Conservation (phyloP, 2,797 vertebrate genomes). For the Benthosema pterotum region DNA sequence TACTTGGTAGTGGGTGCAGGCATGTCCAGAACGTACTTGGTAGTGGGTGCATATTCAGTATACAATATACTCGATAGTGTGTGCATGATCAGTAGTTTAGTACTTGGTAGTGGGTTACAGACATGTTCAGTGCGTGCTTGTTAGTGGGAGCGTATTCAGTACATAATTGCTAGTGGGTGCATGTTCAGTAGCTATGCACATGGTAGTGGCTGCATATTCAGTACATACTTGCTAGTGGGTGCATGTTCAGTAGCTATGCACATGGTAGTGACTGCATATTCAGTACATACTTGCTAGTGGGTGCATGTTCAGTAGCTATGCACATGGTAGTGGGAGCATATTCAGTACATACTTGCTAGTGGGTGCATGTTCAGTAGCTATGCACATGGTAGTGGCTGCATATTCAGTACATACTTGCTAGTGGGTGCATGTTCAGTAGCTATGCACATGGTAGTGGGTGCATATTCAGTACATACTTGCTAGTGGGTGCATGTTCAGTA, state of each 20-base stretch:
- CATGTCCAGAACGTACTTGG: background rate
- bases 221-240: background rate
- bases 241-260: constrained; percentile 64
- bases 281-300: too few species aligned
- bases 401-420: background rate
- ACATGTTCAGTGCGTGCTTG: background rate
- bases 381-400: background rate
- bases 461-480: background rate
- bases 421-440: background rate
- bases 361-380: background rate
- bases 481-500: constrained; percentile 1
- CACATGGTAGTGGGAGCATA: too few species aligned
- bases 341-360: too few species aligned
- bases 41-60: constrained; percentile 23
- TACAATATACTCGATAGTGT: constrained; percentile 37
- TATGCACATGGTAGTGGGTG: background rate
- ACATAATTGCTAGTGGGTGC: background rate
- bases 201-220: too few species aligned
- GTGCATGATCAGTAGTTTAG: too few species aligned
- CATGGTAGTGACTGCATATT: constrained; percentile 73
- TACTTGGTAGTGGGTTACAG: too few species aligned
- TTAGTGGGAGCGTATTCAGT: background rate
- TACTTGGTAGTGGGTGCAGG: too few species aligned
- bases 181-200: too few species aligned
- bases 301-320: too few species aligned